Evolutionary conservation across 2,113 vertebrate species (phyloP).

Genomic region (Gymnobelideus leadbeateri): DNA sequence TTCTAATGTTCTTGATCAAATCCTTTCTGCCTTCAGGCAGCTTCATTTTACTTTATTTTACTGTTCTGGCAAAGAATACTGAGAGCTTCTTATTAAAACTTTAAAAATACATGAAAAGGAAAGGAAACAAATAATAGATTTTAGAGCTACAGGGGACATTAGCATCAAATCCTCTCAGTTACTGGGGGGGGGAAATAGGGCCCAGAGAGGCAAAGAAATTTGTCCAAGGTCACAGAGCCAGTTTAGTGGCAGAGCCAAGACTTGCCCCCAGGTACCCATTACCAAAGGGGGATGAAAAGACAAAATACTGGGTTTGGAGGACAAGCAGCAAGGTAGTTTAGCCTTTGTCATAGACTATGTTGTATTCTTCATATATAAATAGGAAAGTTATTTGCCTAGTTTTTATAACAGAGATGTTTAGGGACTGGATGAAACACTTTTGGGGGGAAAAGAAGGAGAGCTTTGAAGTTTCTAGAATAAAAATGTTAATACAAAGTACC

Average conservation of each 20-base stretch:
- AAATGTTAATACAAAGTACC: neutral
- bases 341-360: neutral
- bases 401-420: slow-evolving; percentile 13
- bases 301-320: neutral
- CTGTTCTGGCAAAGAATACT: neutral
- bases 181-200: neutral
- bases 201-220: neutral
- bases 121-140: neutral
- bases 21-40: neutral
- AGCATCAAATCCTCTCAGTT: neutral
- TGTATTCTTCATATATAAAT: neutral
- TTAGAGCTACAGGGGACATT: neutral
- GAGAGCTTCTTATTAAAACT: neutral
- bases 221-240: neutral
- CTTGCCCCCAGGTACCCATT: neutral
- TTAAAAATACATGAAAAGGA: neutral
- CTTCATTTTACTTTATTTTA: neutral
- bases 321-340: neutral
- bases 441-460: neutral
- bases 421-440: neutral
- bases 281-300: neutral
- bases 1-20: neutral
- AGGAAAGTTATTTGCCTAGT: slow-evolving; percentile 16
- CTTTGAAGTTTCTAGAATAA: neutral
- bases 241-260: neutral